Evolutionary conservation across 2,113 vertebrate species (phyloP).

Genomic region (Cromileptes altivelis): DNA sequence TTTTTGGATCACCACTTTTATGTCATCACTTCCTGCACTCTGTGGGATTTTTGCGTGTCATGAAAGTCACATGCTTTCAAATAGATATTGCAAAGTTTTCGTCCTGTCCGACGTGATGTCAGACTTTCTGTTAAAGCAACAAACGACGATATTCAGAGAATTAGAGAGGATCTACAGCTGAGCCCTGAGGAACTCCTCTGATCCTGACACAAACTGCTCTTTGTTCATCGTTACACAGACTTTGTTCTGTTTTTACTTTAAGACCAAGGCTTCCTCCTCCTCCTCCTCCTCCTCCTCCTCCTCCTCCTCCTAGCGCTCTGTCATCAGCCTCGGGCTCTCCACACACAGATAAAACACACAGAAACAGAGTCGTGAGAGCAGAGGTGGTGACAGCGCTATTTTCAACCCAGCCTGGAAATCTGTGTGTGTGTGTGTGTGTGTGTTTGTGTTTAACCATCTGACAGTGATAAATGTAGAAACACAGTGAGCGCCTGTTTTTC

Average conservation of each 20-base stretch:
- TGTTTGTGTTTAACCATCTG: slow-evolving; percentile 13
- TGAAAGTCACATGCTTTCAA: no score
- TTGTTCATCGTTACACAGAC: no score
- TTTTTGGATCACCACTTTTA: no score
- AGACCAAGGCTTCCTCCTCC: not conserved
- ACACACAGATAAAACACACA: not conserved
- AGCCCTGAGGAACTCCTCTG: no score
- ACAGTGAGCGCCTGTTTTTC: slow-evolving; percentile 16
- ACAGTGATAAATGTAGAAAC: slow-evolving; percentile 46
- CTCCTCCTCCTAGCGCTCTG: slow-evolving; percentile 33
- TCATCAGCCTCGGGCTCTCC: slow-evolving; percentile 42
- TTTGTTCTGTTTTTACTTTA: slow-evolving; percentile 14
- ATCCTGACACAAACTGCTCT: no score
- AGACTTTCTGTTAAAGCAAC: no score
- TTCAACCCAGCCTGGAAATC: slow-evolving; percentile 23
- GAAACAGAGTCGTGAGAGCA: slow-evolving; percentile 28
- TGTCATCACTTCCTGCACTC: no score
- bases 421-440: slow-evolving; percentile 7
- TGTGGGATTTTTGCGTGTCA: no score
- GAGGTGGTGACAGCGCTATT: slow-evolving; percentile 68
- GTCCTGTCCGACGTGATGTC: no score
- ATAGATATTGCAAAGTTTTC: no score
- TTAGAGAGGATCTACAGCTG: no score
- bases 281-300: not conserved
- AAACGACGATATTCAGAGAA: no score